Evolutionary conservation across 1,140 invertebrate genomes (phyloP).

Genomic region (Amphibalanus amphitrite): DNA sequence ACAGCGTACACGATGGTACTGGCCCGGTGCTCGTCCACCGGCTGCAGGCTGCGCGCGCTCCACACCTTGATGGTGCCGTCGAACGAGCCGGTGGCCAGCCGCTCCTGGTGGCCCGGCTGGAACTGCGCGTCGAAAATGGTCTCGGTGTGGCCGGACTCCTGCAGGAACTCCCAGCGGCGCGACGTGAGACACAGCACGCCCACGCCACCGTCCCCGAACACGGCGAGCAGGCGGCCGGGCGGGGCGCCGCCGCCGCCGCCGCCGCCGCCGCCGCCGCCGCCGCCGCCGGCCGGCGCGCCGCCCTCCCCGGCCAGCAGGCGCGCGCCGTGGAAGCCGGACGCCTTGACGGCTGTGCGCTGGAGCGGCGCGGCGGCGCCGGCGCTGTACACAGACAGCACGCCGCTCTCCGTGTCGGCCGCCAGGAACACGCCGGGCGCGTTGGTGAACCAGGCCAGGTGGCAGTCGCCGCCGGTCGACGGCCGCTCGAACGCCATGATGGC

Average conservation of each 20-base stretch:
- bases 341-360: too few relatives aligned
- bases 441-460: conserved; percentile 26
- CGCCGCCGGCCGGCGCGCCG: too few relatives aligned
- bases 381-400: too few relatives aligned
- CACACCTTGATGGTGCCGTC: conserved; percentile 34
- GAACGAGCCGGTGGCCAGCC: conserved; percentile 33
- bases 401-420: conserved; percentile 14
- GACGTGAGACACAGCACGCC: conserved; percentile 22
- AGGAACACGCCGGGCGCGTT: conserved; percentile 33
- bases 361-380: too few relatives aligned
- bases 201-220: conserved; percentile 32
- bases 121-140: conserved; percentile 36
- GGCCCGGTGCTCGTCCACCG: conserved; percentile 27
- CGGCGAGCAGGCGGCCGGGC: conserved; percentile 15
- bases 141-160: conserved; percentile 29
- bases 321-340: too few relatives aligned
- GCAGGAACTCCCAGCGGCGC: background rate
- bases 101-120: conserved; percentile 27
- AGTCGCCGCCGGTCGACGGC: background rate
- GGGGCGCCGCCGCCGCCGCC: conserved; percentile 10
- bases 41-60: conserved; percentile 26
- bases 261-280: too few relatives aligned
- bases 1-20: conserved; percentile 31
- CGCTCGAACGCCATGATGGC: conserved; percentile 14
- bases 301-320: too few relatives aligned